phyloP scores from a whole-genome alignment of 2,888 invertebrate species.

The Neocrepidodera transversa region DNA sequence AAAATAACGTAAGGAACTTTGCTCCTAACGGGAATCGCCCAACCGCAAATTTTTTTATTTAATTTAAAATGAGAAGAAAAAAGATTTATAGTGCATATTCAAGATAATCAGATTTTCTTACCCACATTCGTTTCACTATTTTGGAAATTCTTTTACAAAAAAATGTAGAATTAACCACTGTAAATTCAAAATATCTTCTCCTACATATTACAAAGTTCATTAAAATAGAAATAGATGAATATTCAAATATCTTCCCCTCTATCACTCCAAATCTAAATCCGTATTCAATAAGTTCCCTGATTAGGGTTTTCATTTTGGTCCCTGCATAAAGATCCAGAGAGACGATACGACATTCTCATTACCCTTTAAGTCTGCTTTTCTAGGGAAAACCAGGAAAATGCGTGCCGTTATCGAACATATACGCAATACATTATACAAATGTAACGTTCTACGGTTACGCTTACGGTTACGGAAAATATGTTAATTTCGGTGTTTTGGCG shows the following conservation, averaged over 20 bases:
- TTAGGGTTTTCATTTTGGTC: slow-evolving; percentile 23
- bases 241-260: slow-evolving; percentile 11
- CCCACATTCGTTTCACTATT: too few species aligned
- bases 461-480: slow-evolving; percentile 39
- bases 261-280: slow-evolving; percentile 19
- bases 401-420: slow-evolving; percentile 30
- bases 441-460: slow-evolving; percentile 31
- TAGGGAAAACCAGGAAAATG: slow-evolving; percentile 25
- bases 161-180: too few species aligned
- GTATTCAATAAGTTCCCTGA: slow-evolving; percentile 20
- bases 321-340: slow-evolving; percentile 15
- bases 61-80: too few species aligned
- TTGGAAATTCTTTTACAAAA: too few species aligned
- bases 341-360: slow-evolving; percentile 16
- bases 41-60: too few species aligned
- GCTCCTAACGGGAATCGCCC: too few species aligned
- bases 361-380: slow-evolving; percentile 30
- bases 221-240: slow-evolving; percentile 12
- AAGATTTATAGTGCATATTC: too few species aligned
- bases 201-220: too few species aligned
- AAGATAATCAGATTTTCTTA: too few species aligned
- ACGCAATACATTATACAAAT: slow-evolving; percentile 35
- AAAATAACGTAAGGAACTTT: too few species aligned
- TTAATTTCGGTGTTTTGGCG: slow-evolving; percentile 34
- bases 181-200: too few species aligned